Conservation (phyloP, 2,888 invertebrate species). For the Diarsia brunnea region DNA sequence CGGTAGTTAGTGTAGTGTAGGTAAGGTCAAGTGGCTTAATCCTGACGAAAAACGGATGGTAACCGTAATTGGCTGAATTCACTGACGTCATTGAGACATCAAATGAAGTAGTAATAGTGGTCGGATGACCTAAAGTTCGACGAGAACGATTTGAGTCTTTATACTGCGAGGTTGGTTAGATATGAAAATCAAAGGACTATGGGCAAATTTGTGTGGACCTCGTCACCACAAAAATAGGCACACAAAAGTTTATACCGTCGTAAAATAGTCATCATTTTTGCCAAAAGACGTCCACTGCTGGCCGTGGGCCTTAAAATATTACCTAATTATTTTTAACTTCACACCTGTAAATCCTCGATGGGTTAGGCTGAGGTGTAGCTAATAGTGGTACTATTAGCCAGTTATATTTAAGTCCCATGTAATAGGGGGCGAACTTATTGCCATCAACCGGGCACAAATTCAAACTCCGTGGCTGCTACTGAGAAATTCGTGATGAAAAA, state of each 20-base stretch:
- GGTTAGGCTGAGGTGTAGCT: too few relatives aligned
- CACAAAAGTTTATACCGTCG: neutral
- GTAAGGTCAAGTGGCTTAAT: conserved; percentile 17
- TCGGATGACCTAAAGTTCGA: neutral
- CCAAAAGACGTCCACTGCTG: too few relatives aligned
- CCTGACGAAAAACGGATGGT: neutral
- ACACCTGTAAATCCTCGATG: too few relatives aligned
- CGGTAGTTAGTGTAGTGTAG: conserved; percentile 5
- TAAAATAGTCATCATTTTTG: too few relatives aligned
- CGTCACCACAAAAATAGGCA: neutral
- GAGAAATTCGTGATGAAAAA: too few relatives aligned
- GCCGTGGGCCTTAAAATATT: too few relatives aligned
- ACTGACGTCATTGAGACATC: neutral
- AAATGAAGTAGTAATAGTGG: neutral
- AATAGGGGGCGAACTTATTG: too few relatives aligned
- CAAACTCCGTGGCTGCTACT: too few relatives aligned
- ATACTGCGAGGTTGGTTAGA: neutral
- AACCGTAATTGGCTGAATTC: neutral
- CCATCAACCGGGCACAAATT: too few relatives aligned
- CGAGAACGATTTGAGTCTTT: neutral
- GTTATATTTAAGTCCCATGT: too few relatives aligned
- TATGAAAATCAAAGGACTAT: neutral
- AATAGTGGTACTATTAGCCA: too few relatives aligned
- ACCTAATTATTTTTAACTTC: too few relatives aligned
- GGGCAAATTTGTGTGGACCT: neutral